Base-by-base conservation (phyloP, 2,113 vertebrate genomes). In the Odontophorus gujanensis region DNA sequence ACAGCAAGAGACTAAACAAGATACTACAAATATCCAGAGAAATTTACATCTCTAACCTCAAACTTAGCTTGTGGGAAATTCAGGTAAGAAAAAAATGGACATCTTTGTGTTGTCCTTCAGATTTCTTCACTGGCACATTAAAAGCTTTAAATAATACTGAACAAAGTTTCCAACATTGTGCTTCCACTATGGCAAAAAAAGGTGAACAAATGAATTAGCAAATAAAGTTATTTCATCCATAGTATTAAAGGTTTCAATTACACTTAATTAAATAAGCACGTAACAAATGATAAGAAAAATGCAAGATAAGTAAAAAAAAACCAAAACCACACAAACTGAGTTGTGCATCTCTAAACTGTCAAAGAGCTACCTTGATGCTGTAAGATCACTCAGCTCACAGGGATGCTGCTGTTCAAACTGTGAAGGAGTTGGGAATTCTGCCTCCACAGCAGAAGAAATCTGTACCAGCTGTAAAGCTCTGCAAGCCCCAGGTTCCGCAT, bases 71-170 rank as follows among this genome's bases (percentile, higher is more conserved):
- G 25, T 58, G 34, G 24, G 40, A 73, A 67, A 66, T 48, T 22
- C 51, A 73, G 42, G 8, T 43, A 87, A 36, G 17, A 85, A 14
- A 81, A 13, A 53, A 51, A 77, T 10, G n/a, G 25, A 47, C n/a
- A n/a, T 61, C 42, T 72, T 73, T 79, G 65, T 25, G 55, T n/a
- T 55, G 42, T 45, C 78, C 89, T 59, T 79, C 81, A 38, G 58
- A 84, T 87, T 73, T 69, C 18, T 93, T 71, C 85, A 63, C 38
- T 48, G 45, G 48, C n/a, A 79, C 72, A 84, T 62, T 85, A 94
- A 91, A 93, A 92, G 30, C 36, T 89, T n/a, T 63, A 85, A 92
- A 93, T 93, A 94, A 81, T 53, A 89, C 66, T 38, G 58, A 96
- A 79, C 73, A 89, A 94, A 92, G 89, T 84, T 76, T 82, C 67